Percentiles rank a stretch among this genome's conserved stretches.
Conservation (phyloP, 2,888 invertebrate species). For the Eledona agricola region DNA sequence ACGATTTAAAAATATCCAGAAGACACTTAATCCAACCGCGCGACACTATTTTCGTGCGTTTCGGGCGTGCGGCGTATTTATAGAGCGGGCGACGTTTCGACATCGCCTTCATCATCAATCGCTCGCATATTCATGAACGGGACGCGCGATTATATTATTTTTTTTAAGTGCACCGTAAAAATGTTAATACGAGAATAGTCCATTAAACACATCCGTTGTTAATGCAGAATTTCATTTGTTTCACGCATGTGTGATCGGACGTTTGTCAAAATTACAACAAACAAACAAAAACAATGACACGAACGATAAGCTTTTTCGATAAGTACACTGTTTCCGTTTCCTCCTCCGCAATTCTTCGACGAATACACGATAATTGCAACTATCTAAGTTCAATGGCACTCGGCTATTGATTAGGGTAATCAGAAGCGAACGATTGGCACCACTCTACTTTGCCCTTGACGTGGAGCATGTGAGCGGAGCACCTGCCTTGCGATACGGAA, state of each 20-base stretch:
- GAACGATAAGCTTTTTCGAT: conserved; percentile 55
- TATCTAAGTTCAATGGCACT: conserved; percentile 54
- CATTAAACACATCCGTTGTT: conserved; percentile 60
- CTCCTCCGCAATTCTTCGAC: conserved; percentile 48
- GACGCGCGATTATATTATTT: conserved; percentile 32
- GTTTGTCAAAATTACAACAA: conserved; percentile 55
- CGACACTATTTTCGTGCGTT: conserved; percentile 41
- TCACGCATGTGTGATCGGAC: conserved; percentile 58
- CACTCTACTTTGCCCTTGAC: too few species aligned
- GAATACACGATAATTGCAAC: conserved; percentile 44
- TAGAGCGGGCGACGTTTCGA: conserved; percentile 25
- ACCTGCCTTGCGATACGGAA: too few species aligned
- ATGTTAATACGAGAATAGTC: conserved; percentile 55
- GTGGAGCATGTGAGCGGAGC: too few species aligned
- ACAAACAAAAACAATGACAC: conserved; percentile 55
- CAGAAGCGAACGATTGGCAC: too few species aligned
- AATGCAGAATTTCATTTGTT: conserved; percentile 60
- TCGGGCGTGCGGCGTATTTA: conserved; percentile 39
- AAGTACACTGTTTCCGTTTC: conserved; percentile 57
- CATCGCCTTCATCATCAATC: conserved; percentile 25
- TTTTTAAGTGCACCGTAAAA: conserved; percentile 46
- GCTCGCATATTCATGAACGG: conserved; percentile 39
- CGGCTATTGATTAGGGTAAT: too few species aligned
- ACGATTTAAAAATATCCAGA: conserved; percentile 36
- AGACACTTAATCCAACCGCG: conserved; percentile 32